These are phyloP conservation scores for Phataginus tricuspis DNA, from an alignment of 2,797 vertebrate species.

Conservation along the genomic window DNA sequence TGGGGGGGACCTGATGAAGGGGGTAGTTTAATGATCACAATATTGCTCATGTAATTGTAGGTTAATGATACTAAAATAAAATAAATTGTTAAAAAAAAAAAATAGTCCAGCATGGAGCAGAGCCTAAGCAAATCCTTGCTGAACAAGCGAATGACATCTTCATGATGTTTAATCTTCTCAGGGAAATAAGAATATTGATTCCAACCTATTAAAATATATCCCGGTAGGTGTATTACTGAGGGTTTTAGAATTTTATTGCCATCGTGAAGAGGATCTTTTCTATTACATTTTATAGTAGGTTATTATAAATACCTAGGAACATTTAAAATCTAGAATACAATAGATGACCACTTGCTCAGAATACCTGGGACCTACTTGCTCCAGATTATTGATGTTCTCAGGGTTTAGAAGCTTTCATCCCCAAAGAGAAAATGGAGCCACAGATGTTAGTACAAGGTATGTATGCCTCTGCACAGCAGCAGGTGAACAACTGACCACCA, in stretches of 20 bases:
- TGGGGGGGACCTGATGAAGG: too few species aligned
- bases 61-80: too few species aligned
- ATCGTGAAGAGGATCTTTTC: background rate
- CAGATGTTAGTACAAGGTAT: background rate
- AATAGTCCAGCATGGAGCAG: background rate
- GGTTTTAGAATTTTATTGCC: conserved; percentile 42
- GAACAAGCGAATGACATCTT: background rate
- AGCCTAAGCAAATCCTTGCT: background rate
- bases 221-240: conserved; percentile 12
- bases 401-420: background rate
- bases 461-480: background rate
- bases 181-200: conserved; percentile 24
- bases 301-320: background rate
- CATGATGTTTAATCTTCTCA: background rate
- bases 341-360: background rate
- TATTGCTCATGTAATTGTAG: too few species aligned
- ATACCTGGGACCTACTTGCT: background rate
- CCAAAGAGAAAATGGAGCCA: background rate
- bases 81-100: too few species aligned
- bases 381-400: background rate
- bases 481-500: background rate
- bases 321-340: background rate
- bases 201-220: background rate
- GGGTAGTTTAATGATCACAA: too few species aligned
- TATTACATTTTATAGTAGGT: background rate